These are phyloP conservation scores for Coptodon rendalli DNA, from an alignment of 2,113 vertebrate genomes.

Conservation along the genomic window DNA sequence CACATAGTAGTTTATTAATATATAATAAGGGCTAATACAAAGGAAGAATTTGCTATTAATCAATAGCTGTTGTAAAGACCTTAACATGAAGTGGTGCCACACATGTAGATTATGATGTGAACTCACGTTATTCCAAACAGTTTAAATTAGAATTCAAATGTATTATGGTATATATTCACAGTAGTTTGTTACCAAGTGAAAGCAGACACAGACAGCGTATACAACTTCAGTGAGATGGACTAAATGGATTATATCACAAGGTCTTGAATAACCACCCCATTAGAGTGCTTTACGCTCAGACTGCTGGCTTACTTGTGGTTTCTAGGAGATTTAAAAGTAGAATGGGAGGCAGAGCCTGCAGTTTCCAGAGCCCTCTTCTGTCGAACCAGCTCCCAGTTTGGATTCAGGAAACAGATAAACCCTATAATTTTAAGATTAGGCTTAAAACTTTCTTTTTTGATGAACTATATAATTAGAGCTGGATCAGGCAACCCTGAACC, in stretches of 20 bases:
- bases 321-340: not conserved
- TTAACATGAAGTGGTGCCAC: not conserved
- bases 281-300: not conserved
- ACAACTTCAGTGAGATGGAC: not conserved
- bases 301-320: not conserved
- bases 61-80: not conserved
- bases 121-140: not conserved
- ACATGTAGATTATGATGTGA: not conserved
- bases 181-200: not conserved
- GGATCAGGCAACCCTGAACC: not conserved
- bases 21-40: not conserved
- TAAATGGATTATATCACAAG: not conserved
- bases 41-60: not conserved
- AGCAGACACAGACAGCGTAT: not conserved
- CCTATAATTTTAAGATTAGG: not conserved
- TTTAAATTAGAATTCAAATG: not conserved
- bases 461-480: not conserved
- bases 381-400: not conserved
- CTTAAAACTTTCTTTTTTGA: not conserved
- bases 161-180: not conserved
- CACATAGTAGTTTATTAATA: not conserved
- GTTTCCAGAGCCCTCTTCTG: not conserved
- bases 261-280: not conserved
- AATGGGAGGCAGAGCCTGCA: not conserved
- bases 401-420: not conserved